Evolutionary conservation across 1,140 invertebrate genomes (phyloP).

Genomic region (Eciton burchellii): DNA sequence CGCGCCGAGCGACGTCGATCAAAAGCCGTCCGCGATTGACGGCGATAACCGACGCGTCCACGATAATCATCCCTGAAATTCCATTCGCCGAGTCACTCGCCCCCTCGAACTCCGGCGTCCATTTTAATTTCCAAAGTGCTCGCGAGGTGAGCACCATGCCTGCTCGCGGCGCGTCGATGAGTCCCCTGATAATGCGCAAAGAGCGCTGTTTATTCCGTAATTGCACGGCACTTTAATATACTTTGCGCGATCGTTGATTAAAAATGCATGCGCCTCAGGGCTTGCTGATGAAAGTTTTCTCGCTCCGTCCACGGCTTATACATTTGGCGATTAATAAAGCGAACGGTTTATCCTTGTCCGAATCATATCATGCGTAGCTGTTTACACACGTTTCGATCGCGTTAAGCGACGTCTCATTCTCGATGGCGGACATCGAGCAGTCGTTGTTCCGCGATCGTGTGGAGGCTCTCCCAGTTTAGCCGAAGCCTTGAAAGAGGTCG

Average conservation of each 20-base stretch:
- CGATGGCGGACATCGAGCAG: not conserved
- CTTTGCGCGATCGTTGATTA: no score
- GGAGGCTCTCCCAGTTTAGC: not conserved
- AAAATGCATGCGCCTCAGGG: no score
- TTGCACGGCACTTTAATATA: no score
- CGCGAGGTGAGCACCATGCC: not conserved
- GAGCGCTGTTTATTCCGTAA: not conserved
- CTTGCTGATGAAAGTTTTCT: no score
- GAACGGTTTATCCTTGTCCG: not conserved
- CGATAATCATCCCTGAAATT: constrained; percentile 40
- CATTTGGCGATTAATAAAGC: no score
- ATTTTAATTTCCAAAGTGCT: constrained; percentile 22
- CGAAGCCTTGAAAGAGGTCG: not conserved
- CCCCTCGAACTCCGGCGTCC: not conserved
- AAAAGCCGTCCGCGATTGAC: constrained; percentile 44
- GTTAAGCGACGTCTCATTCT: not conserved
- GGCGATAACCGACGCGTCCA: constrained; percentile 29
- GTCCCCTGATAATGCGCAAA: not conserved
- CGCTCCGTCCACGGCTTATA: no score
- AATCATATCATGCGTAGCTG: not conserved
- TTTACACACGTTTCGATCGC: not conserved
- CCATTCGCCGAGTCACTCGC: constrained; percentile 27
- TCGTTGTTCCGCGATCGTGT: not conserved
- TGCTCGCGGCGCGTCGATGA: not conserved
- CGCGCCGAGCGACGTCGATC: constrained; percentile 21